Percentiles rank a stretch among this genome's conserved stretches.
phyloP scores from a whole-genome alignment of 64 coral and sea anemone genomes.

The Montipora sp. region DNA sequence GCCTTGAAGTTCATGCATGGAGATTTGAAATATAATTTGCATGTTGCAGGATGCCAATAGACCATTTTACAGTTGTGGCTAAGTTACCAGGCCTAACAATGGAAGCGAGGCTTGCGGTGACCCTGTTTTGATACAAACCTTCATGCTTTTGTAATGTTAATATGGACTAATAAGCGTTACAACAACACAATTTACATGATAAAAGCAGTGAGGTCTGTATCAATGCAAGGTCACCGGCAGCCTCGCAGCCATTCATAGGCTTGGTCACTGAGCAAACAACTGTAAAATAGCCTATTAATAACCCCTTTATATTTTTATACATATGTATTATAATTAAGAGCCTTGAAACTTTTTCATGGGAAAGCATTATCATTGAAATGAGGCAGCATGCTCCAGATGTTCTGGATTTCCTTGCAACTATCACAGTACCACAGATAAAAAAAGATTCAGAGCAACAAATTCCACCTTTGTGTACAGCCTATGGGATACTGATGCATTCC shows the following conservation, averaged over 20 bases:
- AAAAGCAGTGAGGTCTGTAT: too few species aligned
- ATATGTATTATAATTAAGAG: background rate
- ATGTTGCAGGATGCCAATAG: too few species aligned
- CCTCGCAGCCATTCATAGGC: background rate
- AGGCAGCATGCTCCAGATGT: constrained; percentile 31
- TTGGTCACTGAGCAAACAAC: too few species aligned
- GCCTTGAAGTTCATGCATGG: too few species aligned
- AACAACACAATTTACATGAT: too few species aligned
- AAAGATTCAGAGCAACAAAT: constrained; percentile 13
- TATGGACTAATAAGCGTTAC: too few species aligned
- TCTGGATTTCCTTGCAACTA: constrained; percentile 13
- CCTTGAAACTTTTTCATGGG: constrained; percentile 20
- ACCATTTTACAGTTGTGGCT: background rate
- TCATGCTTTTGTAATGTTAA: too few species aligned
- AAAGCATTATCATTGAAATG: constrained; percentile 29
- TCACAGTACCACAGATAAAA: constrained; percentile 1
- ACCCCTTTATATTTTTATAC: background rate
- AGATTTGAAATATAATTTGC: too few species aligned
- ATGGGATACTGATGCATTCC: background rate
- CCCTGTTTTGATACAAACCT: too few species aligned
- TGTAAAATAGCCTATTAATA: background rate
- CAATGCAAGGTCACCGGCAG: too few species aligned
- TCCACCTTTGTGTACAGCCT: constrained; percentile 19
- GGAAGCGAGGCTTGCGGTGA: too few species aligned
- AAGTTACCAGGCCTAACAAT: too few species aligned